Evolutionary conservation across 2,113 vertebrate species (phyloP).

Genomic region (Piprites chloris): DNA sequence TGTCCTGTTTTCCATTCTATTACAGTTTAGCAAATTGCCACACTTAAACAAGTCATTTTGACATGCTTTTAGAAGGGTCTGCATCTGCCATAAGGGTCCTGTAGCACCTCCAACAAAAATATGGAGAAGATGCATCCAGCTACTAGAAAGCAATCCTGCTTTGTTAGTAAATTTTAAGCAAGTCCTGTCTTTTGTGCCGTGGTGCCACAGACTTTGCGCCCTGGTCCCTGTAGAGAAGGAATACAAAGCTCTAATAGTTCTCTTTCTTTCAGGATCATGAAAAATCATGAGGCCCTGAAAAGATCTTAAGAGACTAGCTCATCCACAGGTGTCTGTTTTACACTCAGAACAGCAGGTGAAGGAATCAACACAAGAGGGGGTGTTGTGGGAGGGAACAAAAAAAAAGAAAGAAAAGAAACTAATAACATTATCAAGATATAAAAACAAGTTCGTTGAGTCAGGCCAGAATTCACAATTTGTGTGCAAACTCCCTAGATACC

Average conservation of each 20-base stretch:
- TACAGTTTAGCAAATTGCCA: neutral
- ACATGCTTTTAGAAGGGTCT: neutral
- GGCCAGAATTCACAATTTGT: neutral
- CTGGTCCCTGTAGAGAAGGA: neutral
- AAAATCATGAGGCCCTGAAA: neutral
- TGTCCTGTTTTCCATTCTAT: neutral
- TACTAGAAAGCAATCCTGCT: neutral
- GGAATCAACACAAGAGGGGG: neutral
- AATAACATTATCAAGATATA: neutral
- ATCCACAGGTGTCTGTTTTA: neutral
- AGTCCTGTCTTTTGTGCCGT: neutral
- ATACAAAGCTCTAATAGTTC: neutral
- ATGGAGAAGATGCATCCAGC: neutral
- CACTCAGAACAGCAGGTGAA: neutral
- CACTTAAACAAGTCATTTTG: neutral
- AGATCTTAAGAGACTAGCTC: neutral
- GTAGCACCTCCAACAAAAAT: neutral
- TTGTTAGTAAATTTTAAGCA: neutral
- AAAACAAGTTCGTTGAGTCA: neutral
- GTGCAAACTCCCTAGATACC: neutral
- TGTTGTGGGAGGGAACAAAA: rapidly evolving
- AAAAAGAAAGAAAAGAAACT: neutral
- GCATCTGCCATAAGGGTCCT: neutral
- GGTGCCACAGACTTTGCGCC: neutral
- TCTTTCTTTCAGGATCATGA: neutral